phyloP scores from a whole-genome alignment of 2,888 invertebrate genomes.

The Druceiella hillmani region DNA sequence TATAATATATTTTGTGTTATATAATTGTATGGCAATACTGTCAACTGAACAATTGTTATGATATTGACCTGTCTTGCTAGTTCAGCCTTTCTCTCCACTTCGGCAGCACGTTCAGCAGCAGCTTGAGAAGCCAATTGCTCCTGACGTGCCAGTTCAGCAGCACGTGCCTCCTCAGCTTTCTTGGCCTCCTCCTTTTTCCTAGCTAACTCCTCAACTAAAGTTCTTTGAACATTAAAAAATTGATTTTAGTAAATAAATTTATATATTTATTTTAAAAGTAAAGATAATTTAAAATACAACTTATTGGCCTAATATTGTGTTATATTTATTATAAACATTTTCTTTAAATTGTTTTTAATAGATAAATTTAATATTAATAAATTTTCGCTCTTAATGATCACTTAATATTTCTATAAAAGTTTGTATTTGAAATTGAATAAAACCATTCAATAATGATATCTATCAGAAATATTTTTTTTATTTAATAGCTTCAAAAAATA shows the following conservation, averaged over 20 bases:
- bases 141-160: conserved; percentile 46
- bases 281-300: background rate
- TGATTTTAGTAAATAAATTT: background rate
- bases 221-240: conserved; percentile 31
- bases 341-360: no score
- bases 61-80: conserved; percentile 22
- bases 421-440: no score
- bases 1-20: no score
- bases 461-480: no score
- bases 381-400: no score
- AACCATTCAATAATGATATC: no score
- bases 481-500: no score
- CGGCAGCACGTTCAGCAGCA: conserved; percentile 40
- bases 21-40: no score
- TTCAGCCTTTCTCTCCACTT: conserved; percentile 27
- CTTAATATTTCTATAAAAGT: no score
- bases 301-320: background rate
- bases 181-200: conserved; percentile 48
- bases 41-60: no score
- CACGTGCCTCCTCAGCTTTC: conserved; percentile 44
- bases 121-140: conserved; percentile 41
- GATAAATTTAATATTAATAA: no score
- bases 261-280: background rate
- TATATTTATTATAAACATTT: no score
- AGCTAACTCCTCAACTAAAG: conserved; percentile 52